phyloP scores from a whole-genome alignment of 64 coral and sea anemone species.

The Trachythela sp. region DNA sequence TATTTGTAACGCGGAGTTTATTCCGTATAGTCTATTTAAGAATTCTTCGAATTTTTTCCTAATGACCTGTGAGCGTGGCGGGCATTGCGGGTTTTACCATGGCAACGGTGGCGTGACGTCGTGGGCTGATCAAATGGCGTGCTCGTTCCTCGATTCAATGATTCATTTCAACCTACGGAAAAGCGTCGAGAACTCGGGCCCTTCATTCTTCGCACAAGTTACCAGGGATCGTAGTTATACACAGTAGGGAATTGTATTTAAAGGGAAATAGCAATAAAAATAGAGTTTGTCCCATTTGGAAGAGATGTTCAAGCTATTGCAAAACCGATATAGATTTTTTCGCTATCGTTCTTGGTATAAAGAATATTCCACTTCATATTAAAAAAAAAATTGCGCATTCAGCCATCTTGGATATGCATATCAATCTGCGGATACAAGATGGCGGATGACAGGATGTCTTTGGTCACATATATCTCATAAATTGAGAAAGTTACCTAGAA shows the following conservation, averaged over 20 bases:
- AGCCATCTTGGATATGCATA: too few species aligned
- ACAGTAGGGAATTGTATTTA: background rate
- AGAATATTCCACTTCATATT: background rate
- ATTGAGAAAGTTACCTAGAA: too few species aligned
- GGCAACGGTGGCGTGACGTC: constrained; percentile 51
- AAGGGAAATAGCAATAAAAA: too few species aligned
- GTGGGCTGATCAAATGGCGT: constrained; percentile 65
- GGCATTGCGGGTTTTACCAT: constrained; percentile 85
- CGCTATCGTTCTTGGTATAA: too few species aligned
- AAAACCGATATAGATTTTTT: too few species aligned
- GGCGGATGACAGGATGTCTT: too few species aligned
- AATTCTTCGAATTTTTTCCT: constrained; percentile 92
- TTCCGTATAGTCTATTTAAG: constrained; percentile 95
- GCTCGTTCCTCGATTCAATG: constrained; percentile 60
- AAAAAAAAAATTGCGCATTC: background rate
- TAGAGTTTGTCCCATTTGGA: too few species aligned
- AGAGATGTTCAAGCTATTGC: too few species aligned
- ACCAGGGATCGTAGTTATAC: constrained; percentile 1
- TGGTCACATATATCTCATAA: too few species aligned
- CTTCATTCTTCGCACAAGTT: background rate
- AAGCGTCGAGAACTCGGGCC: background rate
- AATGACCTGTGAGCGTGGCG: constrained; percentile 73
- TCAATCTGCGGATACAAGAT: too few species aligned
- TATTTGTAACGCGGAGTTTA: constrained; percentile 65
- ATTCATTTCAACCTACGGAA: constrained; percentile 15